Evolutionary conservation across 2,797 vertebrate genomes (phyloP).

Genomic region (Rhabdomys pumilio): DNA sequence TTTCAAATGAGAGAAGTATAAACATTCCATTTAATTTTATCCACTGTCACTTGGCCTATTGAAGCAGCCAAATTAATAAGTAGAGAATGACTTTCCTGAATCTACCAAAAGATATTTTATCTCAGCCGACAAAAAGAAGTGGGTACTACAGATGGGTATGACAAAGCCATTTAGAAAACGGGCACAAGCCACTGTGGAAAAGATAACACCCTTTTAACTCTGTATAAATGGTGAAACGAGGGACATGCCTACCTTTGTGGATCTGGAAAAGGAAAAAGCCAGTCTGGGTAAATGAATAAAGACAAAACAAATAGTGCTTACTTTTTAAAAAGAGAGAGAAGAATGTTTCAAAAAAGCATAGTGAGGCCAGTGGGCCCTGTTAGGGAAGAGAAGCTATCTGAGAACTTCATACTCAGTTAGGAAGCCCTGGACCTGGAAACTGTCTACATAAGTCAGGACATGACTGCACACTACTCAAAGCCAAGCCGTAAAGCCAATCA

Average conservation of each 20-base stretch:
- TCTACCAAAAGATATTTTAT: slow-evolving; percentile 3
- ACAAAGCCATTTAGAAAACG: not conserved
- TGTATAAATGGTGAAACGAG: not conserved
- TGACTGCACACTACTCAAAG: not conserved
- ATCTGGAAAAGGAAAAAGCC: not conserved
- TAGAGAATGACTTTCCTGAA: slow-evolving; percentile 30
- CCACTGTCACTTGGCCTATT: not conserved
- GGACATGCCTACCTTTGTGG: not conserved
- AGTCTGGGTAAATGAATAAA: not conserved
- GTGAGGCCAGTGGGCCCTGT: not conserved
- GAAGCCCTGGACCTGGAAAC: slow-evolving; percentile 1
- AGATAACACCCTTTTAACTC: not conserved
- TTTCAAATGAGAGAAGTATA: slow-evolving; percentile 40
- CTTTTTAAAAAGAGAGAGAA: not conserved
- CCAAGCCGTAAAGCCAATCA: not conserved
- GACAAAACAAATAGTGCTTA: not conserved
- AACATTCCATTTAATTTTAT: slow-evolving; percentile 42
- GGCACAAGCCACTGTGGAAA: not conserved
- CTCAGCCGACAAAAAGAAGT: not conserved
- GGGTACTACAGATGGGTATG: not conserved
- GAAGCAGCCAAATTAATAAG: slow-evolving; percentile 38
- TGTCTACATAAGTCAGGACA: not conserved
- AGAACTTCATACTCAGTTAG: not conserved
- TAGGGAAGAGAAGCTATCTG: not conserved
- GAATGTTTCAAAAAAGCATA: not conserved